phyloP scores from a whole-genome alignment of 2,113 vertebrate genomes.

The Sclerurus mexicanus region DNA sequence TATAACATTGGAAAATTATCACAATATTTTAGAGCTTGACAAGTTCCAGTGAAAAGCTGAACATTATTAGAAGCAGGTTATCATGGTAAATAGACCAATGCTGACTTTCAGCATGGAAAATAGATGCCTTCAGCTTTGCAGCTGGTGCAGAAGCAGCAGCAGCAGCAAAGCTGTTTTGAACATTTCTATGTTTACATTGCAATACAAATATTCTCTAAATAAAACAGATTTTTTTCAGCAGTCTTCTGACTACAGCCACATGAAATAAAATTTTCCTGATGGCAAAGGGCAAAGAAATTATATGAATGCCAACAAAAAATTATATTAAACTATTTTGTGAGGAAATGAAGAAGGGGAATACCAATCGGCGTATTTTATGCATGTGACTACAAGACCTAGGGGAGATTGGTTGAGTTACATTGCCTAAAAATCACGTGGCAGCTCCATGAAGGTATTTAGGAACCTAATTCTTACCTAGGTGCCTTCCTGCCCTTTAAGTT shows the following conservation, averaged over 20 bases:
- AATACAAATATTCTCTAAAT: not conserved
- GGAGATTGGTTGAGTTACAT: not conserved
- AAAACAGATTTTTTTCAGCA: not conserved
- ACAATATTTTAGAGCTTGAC: constrained; percentile 66
- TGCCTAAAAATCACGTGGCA: not conserved
- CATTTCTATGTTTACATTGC: not conserved
- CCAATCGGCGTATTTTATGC: not conserved
- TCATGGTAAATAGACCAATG: not conserved
- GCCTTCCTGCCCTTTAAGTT: not conserved
- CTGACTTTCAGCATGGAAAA: not conserved
- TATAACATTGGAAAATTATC: constrained; percentile 55
- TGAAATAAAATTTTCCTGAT: not conserved
- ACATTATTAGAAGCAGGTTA: constrained; percentile 9
- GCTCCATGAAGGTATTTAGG: not conserved
- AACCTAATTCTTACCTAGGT: not conserved
- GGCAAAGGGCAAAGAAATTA: not conserved
- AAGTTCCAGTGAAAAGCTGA: constrained; percentile 51
- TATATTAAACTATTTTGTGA: not conserved
- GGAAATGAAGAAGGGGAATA: not conserved
- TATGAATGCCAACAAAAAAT: not conserved
- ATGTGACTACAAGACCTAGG: not conserved
- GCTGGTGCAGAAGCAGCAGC: not conserved
- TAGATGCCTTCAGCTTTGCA: not conserved
- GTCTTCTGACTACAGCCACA: not conserved
- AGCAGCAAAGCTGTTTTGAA: not conserved